A percentile compares a stretch with the other conserved stretches of the same genome.
phyloP scores from a whole-genome alignment of 1,140 invertebrate genomes.

The Medauroidea extradentata region DNA sequence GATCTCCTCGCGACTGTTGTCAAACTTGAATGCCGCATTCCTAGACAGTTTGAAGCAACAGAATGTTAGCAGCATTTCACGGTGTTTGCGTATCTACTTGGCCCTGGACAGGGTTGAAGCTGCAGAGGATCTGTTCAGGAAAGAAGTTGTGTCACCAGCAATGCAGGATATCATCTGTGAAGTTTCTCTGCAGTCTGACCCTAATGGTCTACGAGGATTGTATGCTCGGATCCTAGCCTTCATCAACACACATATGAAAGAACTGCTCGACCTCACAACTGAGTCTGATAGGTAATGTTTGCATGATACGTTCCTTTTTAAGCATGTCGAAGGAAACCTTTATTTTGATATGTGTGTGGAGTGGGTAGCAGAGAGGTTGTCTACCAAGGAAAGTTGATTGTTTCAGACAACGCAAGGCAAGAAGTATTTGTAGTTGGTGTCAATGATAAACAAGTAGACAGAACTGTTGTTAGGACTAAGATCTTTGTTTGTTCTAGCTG shows the following conservation, averaged over 20 bases:
- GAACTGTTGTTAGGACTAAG: no score
- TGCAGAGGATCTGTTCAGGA: slow-evolving; percentile 66
- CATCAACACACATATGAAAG: slow-evolving; percentile 59
- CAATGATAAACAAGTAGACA: no score
- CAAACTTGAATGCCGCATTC: slow-evolving; percentile 55
- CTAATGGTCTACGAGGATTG: slow-evolving; percentile 67
- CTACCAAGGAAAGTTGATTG: no score
- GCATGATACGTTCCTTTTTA: no score
- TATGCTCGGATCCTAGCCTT: slow-evolving; percentile 69
- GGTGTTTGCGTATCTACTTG: slow-evolving; percentile 61
- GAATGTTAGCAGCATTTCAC: slow-evolving; percentile 50
- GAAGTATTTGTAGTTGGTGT: no score
- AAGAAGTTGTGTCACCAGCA: slow-evolving; percentile 65
- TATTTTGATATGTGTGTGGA: no score
- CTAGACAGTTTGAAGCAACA: slow-evolving; percentile 53
- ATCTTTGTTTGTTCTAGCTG: no score
- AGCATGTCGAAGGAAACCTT: no score
- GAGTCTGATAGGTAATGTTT: slow-evolving; percentile 52
- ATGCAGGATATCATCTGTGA: slow-evolving; percentile 73
- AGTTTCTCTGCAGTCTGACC: slow-evolving; percentile 61
- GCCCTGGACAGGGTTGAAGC: slow-evolving; percentile 61
- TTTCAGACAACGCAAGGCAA: no score
- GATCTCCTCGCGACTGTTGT: slow-evolving; percentile 52
- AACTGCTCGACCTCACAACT: slow-evolving; percentile 54
- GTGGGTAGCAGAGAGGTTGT: no score